These are phyloP conservation scores for Beaufortia kweichowensis DNA, from an alignment of 2,113 vertebrate genomes.

Conservation along the genomic window DNA sequence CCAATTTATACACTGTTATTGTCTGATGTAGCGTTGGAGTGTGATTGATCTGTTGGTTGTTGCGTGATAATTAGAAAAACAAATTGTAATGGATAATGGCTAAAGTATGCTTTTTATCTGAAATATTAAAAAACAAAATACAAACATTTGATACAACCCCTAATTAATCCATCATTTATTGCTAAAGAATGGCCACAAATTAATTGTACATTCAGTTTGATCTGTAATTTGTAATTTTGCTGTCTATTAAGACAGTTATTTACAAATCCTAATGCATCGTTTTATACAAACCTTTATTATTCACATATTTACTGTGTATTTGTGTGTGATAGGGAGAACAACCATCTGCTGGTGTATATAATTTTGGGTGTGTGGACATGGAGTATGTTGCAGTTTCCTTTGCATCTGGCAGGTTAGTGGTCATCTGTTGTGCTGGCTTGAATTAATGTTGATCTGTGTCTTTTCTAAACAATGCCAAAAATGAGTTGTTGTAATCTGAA, in stretches of 20 bases:
- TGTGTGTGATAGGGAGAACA: constrained; percentile 72
- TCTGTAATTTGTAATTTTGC: too few species aligned
- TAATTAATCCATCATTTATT: too few species aligned
- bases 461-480: too few species aligned
- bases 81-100: not conserved
- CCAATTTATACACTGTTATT: not conserved
- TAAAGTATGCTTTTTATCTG: not conserved
- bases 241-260: not conserved
- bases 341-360: constrained; percentile 74
- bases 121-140: not conserved
- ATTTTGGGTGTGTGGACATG: constrained; percentile 92
- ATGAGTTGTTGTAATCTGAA: not conserved
- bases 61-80: not conserved
- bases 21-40: not conserved
- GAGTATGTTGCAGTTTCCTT: constrained; percentile 95
- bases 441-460: not conserved
- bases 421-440: not conserved
- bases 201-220: too few species aligned
- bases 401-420: constrained; percentile 87
- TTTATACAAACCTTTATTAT: not conserved
- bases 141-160: not conserved
- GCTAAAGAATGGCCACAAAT: too few species aligned
- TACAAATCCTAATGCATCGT: not conserved
- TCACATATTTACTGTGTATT: not conserved
- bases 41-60: not conserved